Percentiles rank a stretch among this genome's conserved stretches.
phyloP scores from a whole-genome alignment of 2,797 vertebrate species.

The Sus cebifrons region DNA sequence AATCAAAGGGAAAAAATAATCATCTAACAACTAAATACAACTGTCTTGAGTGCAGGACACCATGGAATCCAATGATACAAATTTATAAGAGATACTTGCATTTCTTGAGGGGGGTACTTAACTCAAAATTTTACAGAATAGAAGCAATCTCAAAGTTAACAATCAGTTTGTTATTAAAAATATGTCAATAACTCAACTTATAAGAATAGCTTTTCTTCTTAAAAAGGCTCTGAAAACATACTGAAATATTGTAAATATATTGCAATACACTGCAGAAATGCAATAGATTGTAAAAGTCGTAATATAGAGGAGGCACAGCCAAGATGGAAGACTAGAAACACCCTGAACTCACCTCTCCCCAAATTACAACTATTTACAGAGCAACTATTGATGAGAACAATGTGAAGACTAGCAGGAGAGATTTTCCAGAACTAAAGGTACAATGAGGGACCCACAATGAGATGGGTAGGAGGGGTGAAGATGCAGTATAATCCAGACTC shows the following conservation, averaged over 20 bases:
- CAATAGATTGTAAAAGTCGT: not conserved
- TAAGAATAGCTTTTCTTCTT: not conserved
- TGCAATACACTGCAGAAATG: not conserved
- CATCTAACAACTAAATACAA: not conserved
- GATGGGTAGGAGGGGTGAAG: not conserved
- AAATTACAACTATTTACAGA: not conserved
- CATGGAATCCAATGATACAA: not conserved
- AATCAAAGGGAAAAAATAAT: not conserved
- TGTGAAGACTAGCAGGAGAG: not conserved
- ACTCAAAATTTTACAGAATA: not conserved
- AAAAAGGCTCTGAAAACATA: not conserved
- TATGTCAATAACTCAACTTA: not conserved
- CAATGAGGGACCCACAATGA: not conserved
- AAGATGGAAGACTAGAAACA: not conserved
- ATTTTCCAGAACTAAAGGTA: not conserved
- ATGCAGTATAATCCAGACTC: not conserved
- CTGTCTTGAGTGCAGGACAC: not conserved
- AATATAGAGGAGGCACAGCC: not conserved
- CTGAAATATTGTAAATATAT: not conserved
- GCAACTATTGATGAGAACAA: not conserved
- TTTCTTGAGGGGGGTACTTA: not conserved
- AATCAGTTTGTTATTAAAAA: not conserved
- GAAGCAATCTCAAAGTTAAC: constrained; percentile 37
- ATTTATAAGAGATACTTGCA: not conserved
- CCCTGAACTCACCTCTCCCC: not conserved